Evolutionary conservation across 2,113 vertebrate genomes (phyloP).

Genomic region (Electrona antarctica): DNA sequence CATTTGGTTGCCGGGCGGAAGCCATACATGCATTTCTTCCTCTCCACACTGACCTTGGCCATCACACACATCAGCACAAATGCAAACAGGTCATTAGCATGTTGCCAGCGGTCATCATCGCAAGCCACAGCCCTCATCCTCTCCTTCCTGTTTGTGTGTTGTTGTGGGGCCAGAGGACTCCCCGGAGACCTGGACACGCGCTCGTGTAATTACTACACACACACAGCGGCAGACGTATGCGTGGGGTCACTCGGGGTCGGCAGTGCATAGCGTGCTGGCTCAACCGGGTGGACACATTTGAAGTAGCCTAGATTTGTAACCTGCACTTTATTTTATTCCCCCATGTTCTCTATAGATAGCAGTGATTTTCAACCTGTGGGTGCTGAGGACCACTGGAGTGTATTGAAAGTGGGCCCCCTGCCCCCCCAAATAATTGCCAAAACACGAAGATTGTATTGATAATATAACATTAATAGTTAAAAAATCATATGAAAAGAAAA

Average conservation of each 20-base stretch:
- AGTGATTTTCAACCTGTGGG: too few species aligned
- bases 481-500: too few species aligned
- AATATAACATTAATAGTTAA: too few species aligned
- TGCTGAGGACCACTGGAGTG: too few species aligned
- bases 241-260: background rate
- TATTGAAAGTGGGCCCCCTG: too few species aligned
- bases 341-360: constrained; percentile 4
- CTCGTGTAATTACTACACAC: constrained; percentile 8
- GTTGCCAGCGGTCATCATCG: constrained; percentile 10
- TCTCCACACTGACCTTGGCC: background rate
- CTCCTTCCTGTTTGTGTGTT: background rate
- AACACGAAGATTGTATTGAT: too few species aligned
- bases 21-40: background rate
- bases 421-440: too few species aligned
- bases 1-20: too few species aligned
- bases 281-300: constrained; percentile 6
- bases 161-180: background rate
- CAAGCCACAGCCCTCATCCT: background rate
- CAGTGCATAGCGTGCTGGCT: background rate
- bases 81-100: constrained; percentile 40
- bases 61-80: constrained; percentile 22
- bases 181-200: background rate
- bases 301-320: background rate
- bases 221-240: background rate
- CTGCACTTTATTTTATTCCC: constrained; percentile 10